A percentile compares a stretch with the other conserved stretches of the same genome.
Evolutionary conservation across 2,113 vertebrate species (phyloP).

Genomic region (Dasyurus viverrinus): DNA sequence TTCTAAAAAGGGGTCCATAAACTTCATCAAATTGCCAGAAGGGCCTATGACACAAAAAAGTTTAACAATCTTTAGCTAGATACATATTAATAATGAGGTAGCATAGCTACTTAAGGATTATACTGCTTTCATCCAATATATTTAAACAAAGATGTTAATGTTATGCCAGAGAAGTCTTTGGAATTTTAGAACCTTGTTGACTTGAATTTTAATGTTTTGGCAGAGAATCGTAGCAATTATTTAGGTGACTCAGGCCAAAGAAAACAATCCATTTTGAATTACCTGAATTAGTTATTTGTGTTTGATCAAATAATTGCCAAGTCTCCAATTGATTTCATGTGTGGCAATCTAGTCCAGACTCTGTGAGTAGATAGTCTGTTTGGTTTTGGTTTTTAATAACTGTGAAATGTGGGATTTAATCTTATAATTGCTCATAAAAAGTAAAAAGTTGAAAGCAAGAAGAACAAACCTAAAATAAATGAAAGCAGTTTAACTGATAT

Average conservation of each 20-base stretch:
- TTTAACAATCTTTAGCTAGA: not conserved
- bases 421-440: not conserved
- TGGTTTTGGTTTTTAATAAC: not conserved
- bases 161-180: constrained; percentile 12
- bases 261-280: not conserved
- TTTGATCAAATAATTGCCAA: constrained; percentile 1
- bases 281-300: not conserved
- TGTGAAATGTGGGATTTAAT: constrained; percentile 8
- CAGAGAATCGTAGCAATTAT: not conserved
- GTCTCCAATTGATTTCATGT: not conserved
- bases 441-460: not conserved
- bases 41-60: not conserved
- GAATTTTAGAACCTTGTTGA: not conserved
- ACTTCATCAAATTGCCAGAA: not conserved
- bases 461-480: not conserved
- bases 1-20: not conserved
- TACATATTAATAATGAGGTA: not conserved
- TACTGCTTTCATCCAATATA: not conserved
- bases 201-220: constrained; percentile 39
- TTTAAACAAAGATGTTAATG: not conserved
- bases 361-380: not conserved
- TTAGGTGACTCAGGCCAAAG: not conserved
- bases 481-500: not conserved
- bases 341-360: not conserved
- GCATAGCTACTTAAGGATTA: not conserved